Evolutionary conservation across 2,797 vertebrate genomes (phyloP), one percentile per base, ranked within the genome.

Genomic region (Sebastes aleutianus): DNA sequence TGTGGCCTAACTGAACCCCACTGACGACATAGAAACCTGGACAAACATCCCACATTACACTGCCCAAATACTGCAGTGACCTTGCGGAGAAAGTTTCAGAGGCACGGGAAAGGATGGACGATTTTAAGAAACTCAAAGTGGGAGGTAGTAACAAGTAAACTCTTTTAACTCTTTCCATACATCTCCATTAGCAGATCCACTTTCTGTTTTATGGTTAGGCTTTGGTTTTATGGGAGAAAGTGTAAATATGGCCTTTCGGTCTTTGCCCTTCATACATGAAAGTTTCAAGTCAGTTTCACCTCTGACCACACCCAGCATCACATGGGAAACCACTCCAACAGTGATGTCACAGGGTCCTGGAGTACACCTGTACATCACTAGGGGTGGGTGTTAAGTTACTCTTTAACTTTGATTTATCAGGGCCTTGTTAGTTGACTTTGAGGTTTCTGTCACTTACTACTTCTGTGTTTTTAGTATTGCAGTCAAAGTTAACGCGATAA

Each of bases 41-140:
- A 86, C 90, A 47, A 91, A 88, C 87, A 84, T 78, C 68, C 39
- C 66, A 39, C 64, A 72, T 89, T 82, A 82, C 83, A 43, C 81
- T 57, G 76, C 27, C 57, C 68, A 76, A 75, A 82, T 58, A 71
- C 82, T 3, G 32, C 47, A 65, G 47, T 88, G 89, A 93, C 94
- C 89, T 92, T 91, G 89, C 24, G 6, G 68, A 24, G 22, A 74
- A 75, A 66, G 68, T 84, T 78, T 72, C 31, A 62, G 43, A 61
- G 9, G 53, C 54, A 68, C 8, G 31, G 4, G 16, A 43, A 59
- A 59, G 26, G 70, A 67, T 58, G 32, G 11, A 26, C 0, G 4
- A 43, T 71, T 74, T 69, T 53, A 76, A 58, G 14, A 29, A 63
- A 64, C 56, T 70, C 7, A 27, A 59, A 64, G 43, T 27, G 56